These are phyloP conservation scores for Gymnogyps californianus DNA, from an alignment of 2,113 vertebrate genomes.

Conservation along the genomic window DNA sequence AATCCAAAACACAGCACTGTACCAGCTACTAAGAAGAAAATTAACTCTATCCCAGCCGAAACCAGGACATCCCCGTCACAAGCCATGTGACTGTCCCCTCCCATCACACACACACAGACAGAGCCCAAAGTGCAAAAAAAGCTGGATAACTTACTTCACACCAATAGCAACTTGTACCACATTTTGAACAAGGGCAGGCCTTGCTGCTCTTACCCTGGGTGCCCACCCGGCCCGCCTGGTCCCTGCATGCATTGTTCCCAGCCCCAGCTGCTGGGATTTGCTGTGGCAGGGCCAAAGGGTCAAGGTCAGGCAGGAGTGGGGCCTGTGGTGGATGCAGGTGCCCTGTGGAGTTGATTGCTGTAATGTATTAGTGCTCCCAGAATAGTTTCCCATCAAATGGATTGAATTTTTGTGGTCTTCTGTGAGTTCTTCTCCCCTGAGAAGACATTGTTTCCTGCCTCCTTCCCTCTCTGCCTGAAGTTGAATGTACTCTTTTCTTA, in stretches of 20 bases:
- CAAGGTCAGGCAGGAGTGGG: neutral
- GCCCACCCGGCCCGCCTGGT: rapidly evolving
- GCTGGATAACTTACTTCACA: no score
- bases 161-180: rapidly evolving
- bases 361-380: neutral
- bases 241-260: rapidly evolving
- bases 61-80: no score
- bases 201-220: neutral
- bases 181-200: neutral
- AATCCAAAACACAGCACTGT: no score
- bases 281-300: neutral
- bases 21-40: no score
- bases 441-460: neutral
- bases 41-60: no score
- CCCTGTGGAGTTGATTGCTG: neutral
- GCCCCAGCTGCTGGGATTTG: neutral
- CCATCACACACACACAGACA: rapidly evolving
- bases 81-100: rapidly evolving
- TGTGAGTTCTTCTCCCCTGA: neutral
- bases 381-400: neutral
- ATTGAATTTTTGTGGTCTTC: neutral
- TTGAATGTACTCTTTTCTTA: neutral
- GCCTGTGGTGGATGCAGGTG: neutral
- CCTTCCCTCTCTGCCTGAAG: neutral
- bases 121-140: no score